phyloP scores from a whole-genome alignment of 2,888 invertebrate species.

The Tetranychus truncatus region DNA sequence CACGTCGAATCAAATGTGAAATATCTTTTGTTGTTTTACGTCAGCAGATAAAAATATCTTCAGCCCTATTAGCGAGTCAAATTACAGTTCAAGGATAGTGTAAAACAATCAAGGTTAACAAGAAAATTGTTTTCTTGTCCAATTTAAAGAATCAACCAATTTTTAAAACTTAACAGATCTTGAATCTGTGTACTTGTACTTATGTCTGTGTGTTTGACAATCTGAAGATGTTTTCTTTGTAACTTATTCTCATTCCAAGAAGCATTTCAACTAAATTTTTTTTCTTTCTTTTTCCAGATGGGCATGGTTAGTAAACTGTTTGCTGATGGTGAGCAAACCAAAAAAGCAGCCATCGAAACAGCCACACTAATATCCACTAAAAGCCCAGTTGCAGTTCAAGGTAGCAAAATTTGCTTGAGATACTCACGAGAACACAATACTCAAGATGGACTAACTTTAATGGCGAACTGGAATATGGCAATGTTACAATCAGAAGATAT shows the following conservation, averaged over 20 bases:
- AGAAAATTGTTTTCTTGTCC: too few relatives aligned
- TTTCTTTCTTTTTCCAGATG: slow-evolving; percentile 30
- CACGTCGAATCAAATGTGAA: background rate
- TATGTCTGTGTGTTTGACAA: background rate
- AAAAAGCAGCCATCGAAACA: slow-evolving; percentile 50
- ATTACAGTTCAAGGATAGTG: too few relatives aligned
- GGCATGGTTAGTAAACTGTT: slow-evolving; percentile 67
- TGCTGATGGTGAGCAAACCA: slow-evolving; percentile 48
- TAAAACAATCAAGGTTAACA: too few relatives aligned
- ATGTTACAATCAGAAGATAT: slow-evolving; percentile 38
- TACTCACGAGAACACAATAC: slow-evolving; percentile 73
- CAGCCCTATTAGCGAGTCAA: too few relatives aligned
- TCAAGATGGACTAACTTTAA: slow-evolving; percentile 65
- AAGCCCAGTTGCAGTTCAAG: slow-evolving; percentile 86
- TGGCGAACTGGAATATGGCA: slow-evolving; percentile 46
- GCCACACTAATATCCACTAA: slow-evolving; percentile 64
- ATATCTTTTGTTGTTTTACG: background rate
- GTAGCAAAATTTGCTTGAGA: slow-evolving; percentile 60
- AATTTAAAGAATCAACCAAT: too few relatives aligned
- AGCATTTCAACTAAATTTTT: background rate
- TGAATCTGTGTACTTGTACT: too few relatives aligned
- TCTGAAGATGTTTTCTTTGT: background rate
- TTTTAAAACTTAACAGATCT: too few relatives aligned
- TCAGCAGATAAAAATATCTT: too few relatives aligned
- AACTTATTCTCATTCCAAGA: background rate